Evolutionary conservation across 2,888 invertebrate species (phyloP), one percentile per base, ranked within the genome.

Genomic region (Drosophila fulvimacula): DNA sequence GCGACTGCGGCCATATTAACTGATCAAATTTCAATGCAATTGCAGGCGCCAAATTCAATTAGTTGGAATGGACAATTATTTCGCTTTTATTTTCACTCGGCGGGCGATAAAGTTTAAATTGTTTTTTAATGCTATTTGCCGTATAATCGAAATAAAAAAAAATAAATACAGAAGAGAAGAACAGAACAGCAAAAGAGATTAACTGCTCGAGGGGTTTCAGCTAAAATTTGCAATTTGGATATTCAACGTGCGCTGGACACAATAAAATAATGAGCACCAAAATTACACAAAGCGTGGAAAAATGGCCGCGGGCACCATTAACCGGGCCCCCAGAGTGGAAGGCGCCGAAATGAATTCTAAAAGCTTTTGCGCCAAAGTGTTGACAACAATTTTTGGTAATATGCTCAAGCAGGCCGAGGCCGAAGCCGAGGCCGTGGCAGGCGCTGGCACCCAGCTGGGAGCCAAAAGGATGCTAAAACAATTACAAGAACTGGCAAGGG

Each of bases 311-410:
- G 60, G 79, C 72, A 75, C 60, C 76, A 76, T 81, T 73, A 80
- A 70, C 78, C 48, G 44, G 64, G 72, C 51, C 58, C 63, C 52
- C 3, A 49, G 36, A 55, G 53, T 64, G 61, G 55, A 62, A 44
- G 51, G 51, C 51, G 56, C 30, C 60, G 48, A 74, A 79, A 76
- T 76, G 73, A 79, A 82, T 82, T 82, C 76, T 76, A 79, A 80
- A 81, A 81, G 82, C 82, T 82, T 82, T 80, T 81, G 75, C 81
- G 73, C 74, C 68, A 82, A 81, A 81, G 80, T 81, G 81, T 81
- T 81, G 81, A 81, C 81, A 81, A 75, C 80, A 76, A 82, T 82
- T 81, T 81, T 81, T 71, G 80, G 82, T 77, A 76, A 80, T 82
- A 79, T 79, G 76, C 80, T 79, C 70, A 63, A 63, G 67, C 76